Evolutionary conservation across 2,888 invertebrate genomes (phyloP), one percentile per base, ranked within the genome.

Genomic region (Resseliella maxima): DNA sequence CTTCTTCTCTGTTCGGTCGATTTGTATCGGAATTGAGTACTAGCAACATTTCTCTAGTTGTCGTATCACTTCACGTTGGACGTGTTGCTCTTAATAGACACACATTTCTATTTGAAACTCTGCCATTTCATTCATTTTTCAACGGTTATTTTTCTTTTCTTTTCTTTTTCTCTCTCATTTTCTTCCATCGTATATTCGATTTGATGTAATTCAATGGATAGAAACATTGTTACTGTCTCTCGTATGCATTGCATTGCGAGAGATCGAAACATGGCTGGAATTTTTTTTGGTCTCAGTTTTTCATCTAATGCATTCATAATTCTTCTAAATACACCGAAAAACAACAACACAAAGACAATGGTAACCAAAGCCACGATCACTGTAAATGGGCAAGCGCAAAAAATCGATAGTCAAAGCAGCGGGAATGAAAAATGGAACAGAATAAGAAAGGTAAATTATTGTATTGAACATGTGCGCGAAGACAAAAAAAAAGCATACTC

Each of bases 361-460:
- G 27, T 24, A 18, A 59, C 27, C 59, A 18, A 59, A 59, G 12
- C 24, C 59, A 35, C 72, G 12, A 12, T 72, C 18, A 72, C 31
- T 18, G 31, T 72, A 72, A 31, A 31, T 72, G 31, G n/a, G 31
- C 72, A 31, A 24, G 24, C 59, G 59, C 1, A 59, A 3, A 24
- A 2, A 24, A 59, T 2, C n/a, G 24, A 59, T 0, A 59, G 24
- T 24, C 0, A 59, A 24, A 31, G 72, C 15, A 72, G 31, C 72
- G 12, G 10, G 31, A 15, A 18, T 31, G 15, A 31, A n/a, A 72
- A 31, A 27, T 2, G 6, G 15, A 27, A 5, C 72, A 72, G 35
- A 27, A 72, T 31, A n/a, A n/a, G 72, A 72, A 72, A 72, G 72
- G 72, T 72, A 72, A 72, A 31, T 72, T 72, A 72, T 72, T 27